Base-by-base conservation (phyloP, 2,113 vertebrate genomes). In the Megaceryle maxima region DNA sequence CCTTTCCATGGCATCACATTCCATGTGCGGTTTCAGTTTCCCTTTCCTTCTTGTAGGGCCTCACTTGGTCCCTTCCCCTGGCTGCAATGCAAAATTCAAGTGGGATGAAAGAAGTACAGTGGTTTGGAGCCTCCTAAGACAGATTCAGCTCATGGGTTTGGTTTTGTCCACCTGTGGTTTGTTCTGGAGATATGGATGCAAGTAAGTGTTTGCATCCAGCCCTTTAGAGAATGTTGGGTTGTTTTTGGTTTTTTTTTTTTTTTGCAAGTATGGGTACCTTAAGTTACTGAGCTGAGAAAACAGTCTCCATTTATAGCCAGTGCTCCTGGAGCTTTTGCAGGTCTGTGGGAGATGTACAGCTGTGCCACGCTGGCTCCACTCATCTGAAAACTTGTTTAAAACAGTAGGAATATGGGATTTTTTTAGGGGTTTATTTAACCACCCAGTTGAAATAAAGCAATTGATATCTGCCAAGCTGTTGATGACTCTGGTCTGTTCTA, bases 1-100 rank as follows among this genome's bases (percentile, higher is more conserved):
- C 2, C 35, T 83, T 73, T 18, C n/a, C 41, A 8, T 39, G 46
- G 8, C 9, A 44, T 26, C 0, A 0, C 1, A 3, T 19, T 29
- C 21, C 13, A 20, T 4, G 1, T 9, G 29, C 22, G 9, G 50
- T 51, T 51, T 51, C 22, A 22, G 3, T 35, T 89, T 74, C 10
- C 18, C 2, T 43, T 79, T 10, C 35, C 16, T 37, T 10, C 0
- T 51, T 22, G 4, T 8, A 48, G 26, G 43, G 12, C 6, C 13
- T 44, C 4, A 2, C 3, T 41, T 62, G 6, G 12, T 60, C 51
- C 43, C 28, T 48, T 63, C 5, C 13, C 4, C 33, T 63, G 56
- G 16, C 21, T 46, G 10, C 18, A 25, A 11, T 3, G 4, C 43
- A 39, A 26, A 44, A 11, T 10, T 29, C 16, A 53, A 44, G 29